Base-by-base conservation (phyloP, 2,888 invertebrate genomes). In the Sarcophaga caerulescens region DNA sequence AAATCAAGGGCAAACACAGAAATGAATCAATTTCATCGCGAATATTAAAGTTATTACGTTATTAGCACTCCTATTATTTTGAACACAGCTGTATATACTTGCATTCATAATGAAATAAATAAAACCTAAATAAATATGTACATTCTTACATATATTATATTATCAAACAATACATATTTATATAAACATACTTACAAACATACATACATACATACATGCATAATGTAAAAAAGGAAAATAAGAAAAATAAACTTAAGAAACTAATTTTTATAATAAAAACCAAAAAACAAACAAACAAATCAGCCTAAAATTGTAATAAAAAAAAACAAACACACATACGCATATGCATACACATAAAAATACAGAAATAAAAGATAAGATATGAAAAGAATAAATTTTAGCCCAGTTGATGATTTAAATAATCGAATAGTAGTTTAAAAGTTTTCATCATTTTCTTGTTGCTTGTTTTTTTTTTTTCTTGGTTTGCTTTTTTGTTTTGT, bases 211-310 rank as follows among this genome's bases (percentile, higher is more conserved):
- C 45, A 59, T 5, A 70, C 35, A 35, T 35, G 35, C 35, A 73
- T 73, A 25, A 52, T 70, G 59, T 57, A 47, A 68, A 73, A 76
- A 35, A 10, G 10, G 57, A 35, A 25, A 65, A 75, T 25, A 60
- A 71, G 6, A 62, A 74, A 63, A 8, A 47, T 17, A 71, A 45
- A 69, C n/a, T 35, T 25, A 69, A 69, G 44, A 75, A 76, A 23
- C n/a, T 63, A 62, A 57, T 76, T 71, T 60, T 77, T 77, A 81
- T 70, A 76, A 76, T 23, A 76, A 62, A 47, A 75, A 35, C 52
- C 25, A 23, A 63, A 65, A 25, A 45, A 25, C 11, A 47, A 47
- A 47, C 14, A 47, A 52, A 52, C 4, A 52, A 52, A 35, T 2
- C 52, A 75, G 75, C 75, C 76, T 71, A 71, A 82, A 65, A 21